Evolutionary conservation across 2,888 invertebrate genomes (phyloP).

Genomic region (Sabellastarte sp.): DNA sequence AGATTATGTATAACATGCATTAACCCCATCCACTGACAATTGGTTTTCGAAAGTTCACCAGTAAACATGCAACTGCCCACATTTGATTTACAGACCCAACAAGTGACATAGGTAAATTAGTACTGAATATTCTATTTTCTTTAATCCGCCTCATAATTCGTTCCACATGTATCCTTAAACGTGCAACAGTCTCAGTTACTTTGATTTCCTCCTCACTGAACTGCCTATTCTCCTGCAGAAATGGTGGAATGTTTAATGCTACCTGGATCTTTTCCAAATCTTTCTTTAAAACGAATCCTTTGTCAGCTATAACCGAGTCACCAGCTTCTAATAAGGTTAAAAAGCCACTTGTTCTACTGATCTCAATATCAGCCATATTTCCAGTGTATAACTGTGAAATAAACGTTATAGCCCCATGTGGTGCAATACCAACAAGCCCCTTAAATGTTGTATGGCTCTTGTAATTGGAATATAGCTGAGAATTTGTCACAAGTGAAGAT

Average conservation of each 20-base stretch:
- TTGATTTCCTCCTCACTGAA: slow-evolving; percentile 12
- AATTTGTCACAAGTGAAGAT: slow-evolving; percentile 11
- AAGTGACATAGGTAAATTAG: slow-evolving; percentile 9
- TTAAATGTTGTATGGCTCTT: slow-evolving; percentile 27
- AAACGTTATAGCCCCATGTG: slow-evolving; percentile 25
- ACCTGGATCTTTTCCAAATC: slow-evolving; percentile 13
- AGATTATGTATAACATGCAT: no score
- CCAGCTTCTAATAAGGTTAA: slow-evolving; percentile 22
- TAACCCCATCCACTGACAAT: no score
- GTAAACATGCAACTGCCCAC: no score
- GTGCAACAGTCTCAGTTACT: slow-evolving; percentile 17
- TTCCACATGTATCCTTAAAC: slow-evolving; percentile 16
- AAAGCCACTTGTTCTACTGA: slow-evolving; percentile 15
- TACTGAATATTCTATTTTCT: slow-evolving; percentile 7
- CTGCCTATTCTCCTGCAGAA: slow-evolving; percentile 3
- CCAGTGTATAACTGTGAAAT: slow-evolving; percentile 26
- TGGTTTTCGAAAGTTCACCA: no score
- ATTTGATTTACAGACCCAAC: slow-evolving; percentile 10
- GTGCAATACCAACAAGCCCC: slow-evolving; percentile 22
- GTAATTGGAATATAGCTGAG: slow-evolving; percentile 20
- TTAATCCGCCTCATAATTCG: slow-evolving; percentile 13
- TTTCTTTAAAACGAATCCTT: slow-evolving; percentile 25
- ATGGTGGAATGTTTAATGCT: slow-evolving; percentile 23
- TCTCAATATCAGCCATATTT: slow-evolving; percentile 24
- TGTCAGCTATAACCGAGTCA: slow-evolving; percentile 31